Evolutionary conservation across 2,797 vertebrate species (phyloP).

Genomic region (Antrozous pallidus): DNA sequence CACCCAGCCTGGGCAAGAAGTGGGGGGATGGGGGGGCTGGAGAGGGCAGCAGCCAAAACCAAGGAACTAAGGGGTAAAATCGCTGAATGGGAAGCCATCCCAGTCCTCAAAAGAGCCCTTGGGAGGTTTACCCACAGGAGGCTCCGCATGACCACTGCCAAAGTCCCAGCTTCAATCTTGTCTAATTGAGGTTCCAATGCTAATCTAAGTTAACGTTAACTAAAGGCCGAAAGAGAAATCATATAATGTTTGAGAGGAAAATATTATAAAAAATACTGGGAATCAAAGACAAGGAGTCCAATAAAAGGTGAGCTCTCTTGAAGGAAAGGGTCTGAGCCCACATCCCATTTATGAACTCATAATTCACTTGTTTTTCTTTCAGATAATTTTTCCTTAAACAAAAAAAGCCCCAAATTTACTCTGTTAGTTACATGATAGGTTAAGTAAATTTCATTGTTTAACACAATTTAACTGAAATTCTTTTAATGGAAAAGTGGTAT

Average conservation of each 20-base stretch:
- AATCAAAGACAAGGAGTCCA: conserved; percentile 9
- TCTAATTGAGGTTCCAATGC: not conserved
- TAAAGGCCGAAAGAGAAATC: not conserved
- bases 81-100: not conserved
- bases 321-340: not conserved
- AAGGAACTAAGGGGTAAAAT: not conserved
- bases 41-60: not conserved
- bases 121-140: not conserved
- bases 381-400: not conserved
- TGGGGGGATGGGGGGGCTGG: not conserved
- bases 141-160: not conserved
- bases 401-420: not conserved
- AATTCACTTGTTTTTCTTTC: not conserved
- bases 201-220: not conserved
- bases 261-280: not conserved
- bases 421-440: not conserved
- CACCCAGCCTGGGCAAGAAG: not conserved
- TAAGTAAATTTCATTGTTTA: not conserved
- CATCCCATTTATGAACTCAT: not conserved
- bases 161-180: not conserved
- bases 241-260: not conserved
- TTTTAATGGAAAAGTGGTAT: not conserved
- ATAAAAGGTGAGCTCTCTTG: not conserved
- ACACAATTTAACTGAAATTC: conserved; percentile 8
- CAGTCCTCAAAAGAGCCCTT: not conserved